Base-by-base conservation (phyloP, 2,888 invertebrate genomes). In the Callyntrura guangdongensis region DNA sequence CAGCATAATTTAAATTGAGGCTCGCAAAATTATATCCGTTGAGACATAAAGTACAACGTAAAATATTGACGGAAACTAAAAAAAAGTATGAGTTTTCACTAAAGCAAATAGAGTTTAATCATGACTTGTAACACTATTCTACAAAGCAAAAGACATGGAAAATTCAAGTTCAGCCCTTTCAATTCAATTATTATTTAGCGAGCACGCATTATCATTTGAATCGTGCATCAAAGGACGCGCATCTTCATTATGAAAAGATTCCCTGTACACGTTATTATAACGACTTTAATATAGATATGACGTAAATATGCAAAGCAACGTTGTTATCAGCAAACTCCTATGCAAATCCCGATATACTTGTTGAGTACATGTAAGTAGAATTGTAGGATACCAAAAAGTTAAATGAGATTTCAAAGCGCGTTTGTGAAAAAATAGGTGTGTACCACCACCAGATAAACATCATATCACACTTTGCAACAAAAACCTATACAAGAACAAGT, bases 371-470 rank as follows among this genome's bases (percentile, higher is more conserved):
- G 87, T 87, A 87, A 87, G 87, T 87, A 53, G 87, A 67, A 81
- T 87, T 87, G 77, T 79, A 67, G 79, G 87, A 87, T 81, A 22
- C 87, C 67, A 22, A 22, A 20, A 25, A 64, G 22, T 64, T 79
- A 79, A 86, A 77, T 86, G 86, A 79, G 53, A 87, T 27, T 81
- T 81, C 79, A 87, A 86, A 69, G 49, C 45, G 77, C 79, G 53
- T 86, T 79, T 64, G 14, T 64, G 56, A 86, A 79, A 85, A 86
- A 86, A 86, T n/a, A 86, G 86, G 86, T 86, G 86, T 79, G 86
- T 79, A 79, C 11, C 59, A 11, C 27, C 45, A 67, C 25, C 36
- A 20, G 86, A 79, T 86, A 64, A 56, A 27, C 79, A 86, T 86
- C 86, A 14, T 53, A 86, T 86, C 77, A 77, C 77, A 72, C 45